Conservation (phyloP, 2,113 vertebrate genomes). For the Myrmecobius fasciatus region DNA sequence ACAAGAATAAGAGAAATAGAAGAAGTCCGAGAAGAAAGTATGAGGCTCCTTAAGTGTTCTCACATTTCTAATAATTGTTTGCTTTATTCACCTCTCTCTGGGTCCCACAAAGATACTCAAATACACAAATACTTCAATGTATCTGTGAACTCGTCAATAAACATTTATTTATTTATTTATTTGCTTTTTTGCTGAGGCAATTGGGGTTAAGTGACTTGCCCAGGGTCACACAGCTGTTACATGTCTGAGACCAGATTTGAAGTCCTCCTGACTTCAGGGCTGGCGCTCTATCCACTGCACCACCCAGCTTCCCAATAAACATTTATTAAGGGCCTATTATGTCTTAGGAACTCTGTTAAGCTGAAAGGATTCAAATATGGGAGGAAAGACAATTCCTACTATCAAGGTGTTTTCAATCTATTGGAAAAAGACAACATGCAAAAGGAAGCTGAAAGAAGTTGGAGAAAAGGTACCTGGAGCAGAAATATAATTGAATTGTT, state of each 20-base stretch:
- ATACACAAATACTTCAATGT: neutral
- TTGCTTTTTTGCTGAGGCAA: no score
- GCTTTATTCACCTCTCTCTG: neutral
- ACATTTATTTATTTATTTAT: no score
- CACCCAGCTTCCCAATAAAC: no score
- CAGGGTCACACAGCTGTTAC: no score
- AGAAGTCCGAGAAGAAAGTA: neutral
- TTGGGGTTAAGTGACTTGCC: no score
- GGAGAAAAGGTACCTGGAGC: neutral
- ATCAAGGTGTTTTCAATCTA: neutral
- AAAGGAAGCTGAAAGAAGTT: neutral
- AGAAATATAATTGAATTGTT: neutral
- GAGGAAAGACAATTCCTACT: neutral
- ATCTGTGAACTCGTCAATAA: neutral
- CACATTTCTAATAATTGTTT: neutral
- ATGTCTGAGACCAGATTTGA: no score
- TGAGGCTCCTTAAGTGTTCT: neutral
- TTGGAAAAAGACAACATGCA: neutral
- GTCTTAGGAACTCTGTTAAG: neutral
- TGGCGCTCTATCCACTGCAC: no score
- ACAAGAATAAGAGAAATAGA: slow-evolving; percentile 48
- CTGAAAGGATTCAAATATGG: neutral
- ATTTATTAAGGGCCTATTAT: neutral
- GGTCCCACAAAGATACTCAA: neutral
- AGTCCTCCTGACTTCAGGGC: no score